phyloP scores from a whole-genome alignment of 2,797 vertebrate genomes.

The Xenopus petersii region DNA sequence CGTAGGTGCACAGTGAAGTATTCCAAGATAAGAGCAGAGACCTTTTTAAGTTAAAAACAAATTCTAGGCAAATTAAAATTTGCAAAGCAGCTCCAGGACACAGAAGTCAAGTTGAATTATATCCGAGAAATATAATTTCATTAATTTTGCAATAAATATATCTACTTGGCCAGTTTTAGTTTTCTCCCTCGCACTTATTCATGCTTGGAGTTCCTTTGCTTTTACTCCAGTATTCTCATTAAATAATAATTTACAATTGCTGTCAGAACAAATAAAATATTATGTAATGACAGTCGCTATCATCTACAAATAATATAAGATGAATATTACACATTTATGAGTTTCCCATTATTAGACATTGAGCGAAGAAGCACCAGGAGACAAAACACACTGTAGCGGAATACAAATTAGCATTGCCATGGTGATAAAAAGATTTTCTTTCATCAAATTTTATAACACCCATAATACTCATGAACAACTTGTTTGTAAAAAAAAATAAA shows the following conservation, averaged over 20 bases:
- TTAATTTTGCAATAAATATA: neutral
- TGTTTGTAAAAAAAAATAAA: conserved; percentile 1
- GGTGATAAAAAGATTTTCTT: conserved; percentile 34
- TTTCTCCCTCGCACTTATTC: conserved; percentile 1
- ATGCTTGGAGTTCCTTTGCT: neutral
- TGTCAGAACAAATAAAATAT: conserved; percentile 40
- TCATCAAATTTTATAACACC: conserved; percentile 29
- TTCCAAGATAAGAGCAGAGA: too few relatives aligned
- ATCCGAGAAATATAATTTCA: neutral
- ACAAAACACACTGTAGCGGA: conserved; percentile 17
- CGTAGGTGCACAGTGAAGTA: too few relatives aligned
- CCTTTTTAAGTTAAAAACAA: too few relatives aligned
- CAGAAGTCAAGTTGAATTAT: neutral
- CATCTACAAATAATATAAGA: conserved; percentile 41
- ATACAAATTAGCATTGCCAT: conserved; percentile 35
- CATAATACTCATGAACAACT: conserved; percentile 22
- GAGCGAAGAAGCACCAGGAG: conserved; percentile 33
- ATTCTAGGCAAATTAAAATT: too few relatives aligned
- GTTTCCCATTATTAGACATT: conserved; percentile 43
- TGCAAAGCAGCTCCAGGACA: neutral
- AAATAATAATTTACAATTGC: conserved; percentile 43
- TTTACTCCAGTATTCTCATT: conserved; percentile 33
- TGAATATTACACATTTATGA: conserved; percentile 49
- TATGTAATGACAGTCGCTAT: conserved; percentile 44
- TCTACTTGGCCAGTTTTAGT: neutral